Evolutionary conservation across 2,888 invertebrate species (phyloP), one percentile per base, ranked within the genome.

Genomic region (Brenthis hecate): DNA sequence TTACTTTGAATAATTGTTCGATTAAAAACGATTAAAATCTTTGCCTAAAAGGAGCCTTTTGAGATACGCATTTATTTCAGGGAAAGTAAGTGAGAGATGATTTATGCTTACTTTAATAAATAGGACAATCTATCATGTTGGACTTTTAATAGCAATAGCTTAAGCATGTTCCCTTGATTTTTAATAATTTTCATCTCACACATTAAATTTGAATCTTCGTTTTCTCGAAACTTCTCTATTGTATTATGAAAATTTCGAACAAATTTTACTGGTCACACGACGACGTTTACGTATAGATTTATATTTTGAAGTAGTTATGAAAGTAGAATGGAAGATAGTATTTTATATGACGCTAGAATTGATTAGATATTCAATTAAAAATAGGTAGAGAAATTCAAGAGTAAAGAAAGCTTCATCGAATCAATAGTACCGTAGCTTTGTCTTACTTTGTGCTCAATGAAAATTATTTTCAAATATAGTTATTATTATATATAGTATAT

Each of bases 111-210:
- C 78, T 78, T 68, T 70, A 73, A 84, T 82, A 79, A 80, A 78
- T 86, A 87, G 83, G 81, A 82, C 80, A 84, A 85, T 72, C 79
- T 81, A 82, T 81, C 75, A 82, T 79, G 83, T 85, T 86, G 81
- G 81, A 83, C 73, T 82, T 83, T 82, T 79, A 78, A 74, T 81
- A 78, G 80, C 69, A 74, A 67, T 78, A 77, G 74, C 64, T 57
- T 66, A 66, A 66, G 51, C 65, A 54, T 64, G 28, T 65, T 65
- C 56, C 53, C 57, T 16, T 67, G 54, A 65, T 61, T 65, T 48
- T 28, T 28, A 56, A 48, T 28, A 2, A 57, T 16, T 56, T 32
- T 51, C 57, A 58, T 28, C 32, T 55, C 55, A 13, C 47, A 32
- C 48, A n/a, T 16, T 54, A n/a, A 19, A 53, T 14, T 43, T 43